Conservation (phyloP, 2,113 vertebrate genomes). For the Rattus rattus region DNA sequence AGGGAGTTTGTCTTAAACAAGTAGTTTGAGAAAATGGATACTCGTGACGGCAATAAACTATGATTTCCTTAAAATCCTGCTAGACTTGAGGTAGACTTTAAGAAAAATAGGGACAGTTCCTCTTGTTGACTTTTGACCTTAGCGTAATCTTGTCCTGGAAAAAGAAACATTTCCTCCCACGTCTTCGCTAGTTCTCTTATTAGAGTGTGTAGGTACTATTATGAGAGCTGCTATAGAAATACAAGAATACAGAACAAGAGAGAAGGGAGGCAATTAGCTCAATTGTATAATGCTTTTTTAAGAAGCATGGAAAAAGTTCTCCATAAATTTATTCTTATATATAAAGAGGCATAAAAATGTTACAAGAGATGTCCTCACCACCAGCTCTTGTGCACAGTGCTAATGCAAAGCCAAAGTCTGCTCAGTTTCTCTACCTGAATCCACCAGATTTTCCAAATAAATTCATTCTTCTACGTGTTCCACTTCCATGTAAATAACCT, state of each 20-base stretch:
- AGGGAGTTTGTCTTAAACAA: not conserved
- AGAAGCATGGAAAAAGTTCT: constrained; percentile 58
- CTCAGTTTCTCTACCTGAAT: constrained; percentile 17
- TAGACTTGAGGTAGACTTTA: not conserved
- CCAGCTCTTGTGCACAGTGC: not conserved
- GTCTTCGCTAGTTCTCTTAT: constrained; percentile 60
- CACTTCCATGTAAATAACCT: constrained; percentile 80
- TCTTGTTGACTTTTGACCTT: not conserved
- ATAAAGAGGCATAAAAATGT: constrained; percentile 38
- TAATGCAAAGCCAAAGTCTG: not conserved
- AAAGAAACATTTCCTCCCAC: not conserved
- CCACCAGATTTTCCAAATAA: not conserved
- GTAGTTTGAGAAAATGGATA: not conserved
- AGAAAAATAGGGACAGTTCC: not conserved
- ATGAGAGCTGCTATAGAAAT: constrained; percentile 76
- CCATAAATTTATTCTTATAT: constrained; percentile 53
- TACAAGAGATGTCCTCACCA: not conserved
- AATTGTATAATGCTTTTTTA: constrained; percentile 65
- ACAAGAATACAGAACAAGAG: constrained; percentile 73
- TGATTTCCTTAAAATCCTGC: not conserved
- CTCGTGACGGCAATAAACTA: not conserved
- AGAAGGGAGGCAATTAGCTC: constrained; percentile 75
- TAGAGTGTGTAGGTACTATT: constrained; percentile 59
- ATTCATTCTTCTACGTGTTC: not conserved
- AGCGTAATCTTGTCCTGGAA: not conserved